These are phyloP conservation scores for Ladona fulva DNA, from an alignment of 1,140 invertebrate genomes.

Conservation along the genomic window DNA sequence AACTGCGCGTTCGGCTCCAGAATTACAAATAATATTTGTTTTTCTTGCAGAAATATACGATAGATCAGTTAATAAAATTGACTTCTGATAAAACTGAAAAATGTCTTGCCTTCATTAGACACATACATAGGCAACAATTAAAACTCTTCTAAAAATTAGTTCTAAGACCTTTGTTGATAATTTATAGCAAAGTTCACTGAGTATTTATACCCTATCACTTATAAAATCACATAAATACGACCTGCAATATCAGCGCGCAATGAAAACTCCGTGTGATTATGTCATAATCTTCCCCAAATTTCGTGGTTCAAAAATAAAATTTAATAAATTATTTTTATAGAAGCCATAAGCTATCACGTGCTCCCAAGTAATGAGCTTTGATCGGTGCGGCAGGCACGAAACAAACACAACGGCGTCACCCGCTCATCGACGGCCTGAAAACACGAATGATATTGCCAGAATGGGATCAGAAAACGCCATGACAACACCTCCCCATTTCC, in stretches of 20 bases:
- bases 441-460: background rate
- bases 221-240: background rate
- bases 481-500: slow-evolving; percentile 1
- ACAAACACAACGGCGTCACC: background rate
- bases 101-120: background rate
- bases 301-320: background rate
- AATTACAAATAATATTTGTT: slow-evolving; percentile 19
- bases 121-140: background rate
- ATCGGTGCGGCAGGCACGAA: slow-evolving; percentile 5
- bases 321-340: background rate
- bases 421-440: slow-evolving; percentile 7
- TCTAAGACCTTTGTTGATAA: background rate
- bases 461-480: slow-evolving; percentile 1
- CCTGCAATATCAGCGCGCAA: background rate
- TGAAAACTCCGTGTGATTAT: background rate
- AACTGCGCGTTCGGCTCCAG: slow-evolving; percentile 26
- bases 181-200: background rate
- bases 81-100: slow-evolving; percentile 5
- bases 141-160: slow-evolving; percentile 8
- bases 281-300: background rate
- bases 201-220: background rate
- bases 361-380: background rate
- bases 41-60: slow-evolving; percentile 6
- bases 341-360: background rate
- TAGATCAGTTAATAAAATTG: background rate